A percentile compares a stretch with the other conserved stretches of the same genome.
These are phyloP conservation scores for Mallotus villosus DNA, from an alignment of 2,797 vertebrate species.

Conservation along the genomic window DNA sequence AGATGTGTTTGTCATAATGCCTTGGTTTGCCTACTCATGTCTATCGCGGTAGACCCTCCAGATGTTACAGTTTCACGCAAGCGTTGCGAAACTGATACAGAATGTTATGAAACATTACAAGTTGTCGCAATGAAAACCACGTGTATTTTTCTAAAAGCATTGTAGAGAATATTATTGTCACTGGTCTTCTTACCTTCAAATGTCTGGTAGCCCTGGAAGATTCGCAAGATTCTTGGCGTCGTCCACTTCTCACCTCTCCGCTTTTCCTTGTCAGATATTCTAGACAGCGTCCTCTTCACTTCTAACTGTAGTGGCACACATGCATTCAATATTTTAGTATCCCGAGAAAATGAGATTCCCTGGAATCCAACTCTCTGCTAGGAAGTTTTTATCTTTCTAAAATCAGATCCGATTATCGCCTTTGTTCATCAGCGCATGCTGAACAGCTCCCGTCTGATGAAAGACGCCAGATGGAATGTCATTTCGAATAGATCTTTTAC, in stretches of 20 bases:
- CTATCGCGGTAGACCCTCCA: too few species aligned
- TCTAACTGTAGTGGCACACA: slow-evolving; percentile 60
- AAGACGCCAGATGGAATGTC: slow-evolving; percentile 57
- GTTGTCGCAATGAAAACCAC: too few species aligned
- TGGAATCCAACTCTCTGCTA: background rate
- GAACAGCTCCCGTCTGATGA: slow-evolving; percentile 44
- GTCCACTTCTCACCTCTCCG: slow-evolving; percentile 46
- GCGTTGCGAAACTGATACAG: too few species aligned
- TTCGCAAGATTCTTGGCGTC: slow-evolving; percentile 32
- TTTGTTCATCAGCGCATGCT: slow-evolving; percentile 31
- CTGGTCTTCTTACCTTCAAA: slow-evolving; percentile 55
- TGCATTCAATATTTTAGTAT: slow-evolving; percentile 42
- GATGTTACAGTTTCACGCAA: too few species aligned
- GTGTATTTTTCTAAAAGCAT: too few species aligned
- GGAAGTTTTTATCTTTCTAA: slow-evolving; percentile 8
- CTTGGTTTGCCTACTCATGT: too few species aligned
- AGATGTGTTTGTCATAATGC: too few species aligned
- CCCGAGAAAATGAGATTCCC: background rate
- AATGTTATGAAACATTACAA: too few species aligned
- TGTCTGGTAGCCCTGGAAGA: slow-evolving; percentile 51
- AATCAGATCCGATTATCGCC: slow-evolving; percentile 37
- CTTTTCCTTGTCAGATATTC: slow-evolving; percentile 41
- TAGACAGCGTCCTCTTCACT: slow-evolving; percentile 40
- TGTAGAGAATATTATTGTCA: too few species aligned
- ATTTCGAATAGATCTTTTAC: slow-evolving; percentile 56